phyloP scores from a whole-genome alignment of 2,113 vertebrate species.

The Zosterops pallidus region DNA sequence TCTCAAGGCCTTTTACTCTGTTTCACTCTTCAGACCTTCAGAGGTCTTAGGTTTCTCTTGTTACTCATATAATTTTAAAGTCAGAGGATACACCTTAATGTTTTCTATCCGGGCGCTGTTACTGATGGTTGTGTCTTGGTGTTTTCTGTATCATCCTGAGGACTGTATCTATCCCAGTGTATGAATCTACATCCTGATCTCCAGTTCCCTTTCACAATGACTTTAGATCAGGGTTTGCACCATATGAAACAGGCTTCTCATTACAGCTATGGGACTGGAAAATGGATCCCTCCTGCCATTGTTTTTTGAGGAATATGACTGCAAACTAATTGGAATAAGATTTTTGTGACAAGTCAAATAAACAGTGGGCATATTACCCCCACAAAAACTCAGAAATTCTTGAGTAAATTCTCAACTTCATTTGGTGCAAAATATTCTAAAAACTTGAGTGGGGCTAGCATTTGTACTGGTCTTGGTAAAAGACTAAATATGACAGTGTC shows the following conservation, averaged over 20 bases:
- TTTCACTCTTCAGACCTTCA: not conserved
- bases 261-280: not conserved
- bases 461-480: not conserved
- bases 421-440: not conserved
- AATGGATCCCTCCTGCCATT: not conserved
- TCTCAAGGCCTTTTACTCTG: not conserved
- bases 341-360: not conserved
- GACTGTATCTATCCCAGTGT: not conserved
- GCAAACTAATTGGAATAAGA: fast-evolving
- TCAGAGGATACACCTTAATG: not conserved
- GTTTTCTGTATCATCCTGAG: not conserved
- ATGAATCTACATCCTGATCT: not conserved
- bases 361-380: not conserved
- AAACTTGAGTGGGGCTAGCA: not conserved
- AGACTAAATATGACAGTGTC: not conserved
- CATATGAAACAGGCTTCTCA: not conserved
- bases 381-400: not conserved
- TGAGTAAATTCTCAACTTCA: not conserved
- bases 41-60: not conserved
- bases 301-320: not conserved
- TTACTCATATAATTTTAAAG: not conserved
- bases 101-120: not conserved
- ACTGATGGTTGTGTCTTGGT: not conserved
- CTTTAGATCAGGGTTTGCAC: not conserved
- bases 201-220: not conserved